Evolutionary conservation across 1,140 invertebrate species (phyloP), one percentile per base, ranked within the genome.

Genomic region (Caenorhabditis briggsae): DNA sequence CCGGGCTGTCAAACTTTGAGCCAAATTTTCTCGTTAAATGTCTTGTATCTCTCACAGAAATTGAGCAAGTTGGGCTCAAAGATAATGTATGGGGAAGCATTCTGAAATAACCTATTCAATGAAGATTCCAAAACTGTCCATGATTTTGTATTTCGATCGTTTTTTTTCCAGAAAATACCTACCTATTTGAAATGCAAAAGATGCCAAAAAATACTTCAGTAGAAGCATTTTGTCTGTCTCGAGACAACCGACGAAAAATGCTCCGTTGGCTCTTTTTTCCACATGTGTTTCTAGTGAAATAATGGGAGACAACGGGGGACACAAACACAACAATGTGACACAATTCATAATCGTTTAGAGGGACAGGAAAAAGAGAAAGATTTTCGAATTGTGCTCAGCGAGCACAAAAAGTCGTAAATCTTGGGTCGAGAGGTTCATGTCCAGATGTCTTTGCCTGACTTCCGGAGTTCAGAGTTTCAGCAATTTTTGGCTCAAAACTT

Each of bases 201-300:
- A 25, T 12, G 59, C 14, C 59, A 61, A 23, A 25, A 61, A 61
- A 33, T 61, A 61, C 25, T 14, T 20, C 8, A 61, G 59, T 25
- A 61, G 59, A 12, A 61, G 20, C 59, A 61, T 58, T 61, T 25
- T 2, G 7, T 61, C 23, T 61, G 18, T 33, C 23, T 11, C 0
- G 9, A 11, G 50, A 11, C 33, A 33, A 61, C 20, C 8, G 14
- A 61, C 59, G n/a, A 58, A 25, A 61, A 20, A 20, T 58, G 56
- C n/a, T 20, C n/a, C n/a, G 8, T 20, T 23, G 11, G 11, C 50
- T 11, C 50, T 20, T 11, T 58, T 20, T 58, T 9, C 5, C 59
- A 61, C 59, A 61, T 61, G 59, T 61, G 59, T 61, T 61, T 61
- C 59, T 23, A 25, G 59, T 61, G 59, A 61, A 61, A 61, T 61